Evolutionary conservation across 2,888 invertebrate species (phyloP).

Genomic region (Trichopria drosophilae): DNA sequence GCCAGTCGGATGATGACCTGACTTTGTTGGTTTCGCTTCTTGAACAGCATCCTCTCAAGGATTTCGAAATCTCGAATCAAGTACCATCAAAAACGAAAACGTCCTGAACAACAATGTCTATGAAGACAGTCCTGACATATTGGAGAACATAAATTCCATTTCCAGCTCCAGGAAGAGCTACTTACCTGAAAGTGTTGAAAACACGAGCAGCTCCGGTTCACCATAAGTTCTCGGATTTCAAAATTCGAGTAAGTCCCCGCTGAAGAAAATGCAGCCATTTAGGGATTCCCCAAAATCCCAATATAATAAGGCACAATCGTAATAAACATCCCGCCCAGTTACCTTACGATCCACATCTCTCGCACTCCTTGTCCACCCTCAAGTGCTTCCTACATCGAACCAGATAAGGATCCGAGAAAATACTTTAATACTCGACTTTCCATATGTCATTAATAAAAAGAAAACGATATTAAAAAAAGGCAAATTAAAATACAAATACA

Average conservation of each 20-base stretch:
- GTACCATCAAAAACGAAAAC: slow-evolving; percentile 56
- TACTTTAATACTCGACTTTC: slow-evolving; percentile 59
- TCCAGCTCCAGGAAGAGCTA: slow-evolving; percentile 53
- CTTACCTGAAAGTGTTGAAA: slow-evolving; percentile 50
- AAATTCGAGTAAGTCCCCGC: slow-evolving; percentile 43
- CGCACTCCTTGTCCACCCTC: slow-evolving; percentile 81
- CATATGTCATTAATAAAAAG: too few relatives aligned
- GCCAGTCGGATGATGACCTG: slow-evolving; percentile 75
- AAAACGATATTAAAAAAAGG: too few relatives aligned
- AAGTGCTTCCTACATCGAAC: slow-evolving; percentile 49
- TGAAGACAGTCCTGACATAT: slow-evolving; percentile 50
- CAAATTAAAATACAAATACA: too few relatives aligned
- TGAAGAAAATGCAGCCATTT: slow-evolving; percentile 46
- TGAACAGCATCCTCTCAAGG: slow-evolving; percentile 87
- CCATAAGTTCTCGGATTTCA: slow-evolving; percentile 42
- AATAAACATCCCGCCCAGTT: slow-evolving; percentile 73
- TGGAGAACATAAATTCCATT: slow-evolving; percentile 53
- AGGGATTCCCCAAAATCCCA: slow-evolving; percentile 34
- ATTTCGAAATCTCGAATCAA: slow-evolving; percentile 58
- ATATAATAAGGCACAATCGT: slow-evolving; percentile 49
- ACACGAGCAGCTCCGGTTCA: slow-evolving; percentile 36
- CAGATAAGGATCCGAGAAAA: slow-evolving; percentile 45
- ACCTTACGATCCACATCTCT: slow-evolving; percentile 77
- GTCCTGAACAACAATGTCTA: slow-evolving; percentile 57
- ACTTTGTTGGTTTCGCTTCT: slow-evolving; percentile 91